Base-by-base conservation (phyloP, 2,797 vertebrate genomes). In the Neostethus bicornis region DNA sequence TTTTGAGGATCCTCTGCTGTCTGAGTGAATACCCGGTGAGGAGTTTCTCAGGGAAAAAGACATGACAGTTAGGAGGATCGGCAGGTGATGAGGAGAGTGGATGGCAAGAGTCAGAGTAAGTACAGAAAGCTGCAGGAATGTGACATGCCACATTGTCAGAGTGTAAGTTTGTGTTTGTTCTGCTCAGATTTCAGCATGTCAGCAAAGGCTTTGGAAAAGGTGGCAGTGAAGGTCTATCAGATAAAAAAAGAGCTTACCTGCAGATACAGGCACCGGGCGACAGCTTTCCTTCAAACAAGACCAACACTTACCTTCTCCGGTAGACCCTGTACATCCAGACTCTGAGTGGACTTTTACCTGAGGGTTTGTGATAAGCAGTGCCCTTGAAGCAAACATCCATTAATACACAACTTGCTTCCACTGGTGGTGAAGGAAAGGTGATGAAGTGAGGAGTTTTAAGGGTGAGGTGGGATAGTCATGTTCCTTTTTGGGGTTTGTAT, bases 391-490 rank as follows among this genome's bases (percentile, higher is more conserved):
- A 83, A 85, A 79, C 83, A 88, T 79, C 85, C 81, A 86, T 82
- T 79, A 80, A 84, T 83, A 85, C 67, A 89, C 85, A 84, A 73
- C 61, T 80, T 78, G 79, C 73, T 83, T 67, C 85, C 83, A 74
- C 79, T 84, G 78, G 77, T 79, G 77, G 86, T 89, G 87, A 88
- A 72, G 85, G 86, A 86, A 67, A 79, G 84, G 85, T 87, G 86
- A 89, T 90, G 86, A 65, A 88, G 80, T 86, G 79, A 87, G 74
- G 75, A 86, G 60, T 72, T 70, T 56, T 25, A n/a, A 37, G 34
- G 78, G 55, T n/a, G n/a, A n/a, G 71, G 70, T 66, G 72, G 67
- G 70, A 70, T 60, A 71, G 64, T 66, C 11, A 47, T 79, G 77
- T 48, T 78, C 75, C 73, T 51, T 55, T 51, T 55, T 51, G 59